Base-by-base conservation (phyloP, 2,888 invertebrate genomes). In the Aphrophora alni region DNA sequence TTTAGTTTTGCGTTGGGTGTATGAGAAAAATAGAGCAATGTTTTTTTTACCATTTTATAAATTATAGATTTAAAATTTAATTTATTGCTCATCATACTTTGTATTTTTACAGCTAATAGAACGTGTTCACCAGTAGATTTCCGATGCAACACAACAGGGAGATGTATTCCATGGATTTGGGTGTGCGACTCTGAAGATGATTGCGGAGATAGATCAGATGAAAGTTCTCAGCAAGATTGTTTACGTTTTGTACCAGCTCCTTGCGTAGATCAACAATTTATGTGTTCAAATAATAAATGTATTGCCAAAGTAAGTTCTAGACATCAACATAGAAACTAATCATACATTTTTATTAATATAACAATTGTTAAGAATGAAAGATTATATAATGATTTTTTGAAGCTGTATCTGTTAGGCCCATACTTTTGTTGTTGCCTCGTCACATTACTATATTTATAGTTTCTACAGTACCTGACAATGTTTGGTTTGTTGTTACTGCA, bases 281-380 rank as follows among this genome's bases (percentile, higher is more conserved):
- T 91, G 87, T 96, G 96, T 88, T 90, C 91, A 82, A 95, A 95
- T 87, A 93, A 93, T 85, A 92, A 93, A 82, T 96, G 96, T 88
- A 92, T 95, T 85, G 87, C 89, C 14, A 82, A 83, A 78, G 85
- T 85, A 78, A 44, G 81, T 80, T 68, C 21, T 44, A 51, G 12
- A 77, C n/a, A 21, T 21, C n/a, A n/a, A n/a, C n/a, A n/a, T n/a
- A n/a, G n/a, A n/a, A n/a, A n/a, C n/a, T n/a, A n/a, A n/a, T n/a
- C n/a, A n/a, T n/a, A n/a, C n/a, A n/a, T n/a, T 14, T 14, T 44
- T 12, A 44, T 44, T 14, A 44, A 44, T 14, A 14, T 14, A 44
- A 14, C 1, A 25, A 1, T 69, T 69, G 51, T 14, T 44, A 12
- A 7, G 24, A 12, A 68, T 68, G 68, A 68, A 68, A 10, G 24